Conservation (phyloP, 1,140 invertebrate genomes). For the Orussus abietinus region DNA sequence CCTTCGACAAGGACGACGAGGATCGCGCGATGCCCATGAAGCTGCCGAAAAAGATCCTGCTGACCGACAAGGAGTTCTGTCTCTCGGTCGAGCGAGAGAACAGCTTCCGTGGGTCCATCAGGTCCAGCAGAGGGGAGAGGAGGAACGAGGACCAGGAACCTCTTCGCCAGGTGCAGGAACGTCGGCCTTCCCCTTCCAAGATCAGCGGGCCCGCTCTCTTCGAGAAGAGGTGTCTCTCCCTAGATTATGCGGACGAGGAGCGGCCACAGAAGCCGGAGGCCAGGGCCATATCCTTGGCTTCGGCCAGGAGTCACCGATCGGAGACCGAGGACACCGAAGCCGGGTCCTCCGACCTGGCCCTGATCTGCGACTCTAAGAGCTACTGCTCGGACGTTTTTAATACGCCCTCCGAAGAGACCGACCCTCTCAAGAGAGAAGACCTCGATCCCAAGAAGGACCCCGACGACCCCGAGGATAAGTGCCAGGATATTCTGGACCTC, state of each 20-base stretch:
- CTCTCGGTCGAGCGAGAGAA: slow-evolving; percentile 47
- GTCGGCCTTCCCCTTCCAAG: too few relatives aligned
- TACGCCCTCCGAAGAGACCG: slow-evolving; percentile 26
- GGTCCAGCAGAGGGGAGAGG: neutral
- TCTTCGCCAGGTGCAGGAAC: slow-evolving; percentile 14
- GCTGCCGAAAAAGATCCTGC: slow-evolving; percentile 41
- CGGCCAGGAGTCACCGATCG: slow-evolving; percentile 31
- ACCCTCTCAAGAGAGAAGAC: too few relatives aligned
- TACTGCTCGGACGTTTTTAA: slow-evolving; percentile 42
- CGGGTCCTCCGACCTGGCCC: slow-evolving; percentile 25
- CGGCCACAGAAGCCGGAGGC: slow-evolving; percentile 32
- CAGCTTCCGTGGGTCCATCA: slow-evolving; percentile 33
- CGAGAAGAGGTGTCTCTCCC: slow-evolving; percentile 41
- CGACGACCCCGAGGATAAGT: slow-evolving; percentile 16
- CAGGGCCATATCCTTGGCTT: slow-evolving; percentile 38
- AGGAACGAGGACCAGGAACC: slow-evolving; percentile 7
- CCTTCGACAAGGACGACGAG: slow-evolving; percentile 36
- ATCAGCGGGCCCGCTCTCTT: slow-evolving; percentile 32
- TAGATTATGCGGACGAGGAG: slow-evolving; percentile 48
- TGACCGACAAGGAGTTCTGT: slow-evolving; percentile 49
- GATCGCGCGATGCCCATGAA: slow-evolving; percentile 17
- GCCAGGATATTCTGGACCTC: slow-evolving; percentile 10
- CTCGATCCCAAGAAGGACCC: slow-evolving; percentile 12
- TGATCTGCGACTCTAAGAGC: slow-evolving; percentile 38
- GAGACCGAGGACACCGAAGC: slow-evolving; percentile 27